Base-by-base conservation (phyloP, 1,140 invertebrate species). In the Eulimnadia texana region DNA sequence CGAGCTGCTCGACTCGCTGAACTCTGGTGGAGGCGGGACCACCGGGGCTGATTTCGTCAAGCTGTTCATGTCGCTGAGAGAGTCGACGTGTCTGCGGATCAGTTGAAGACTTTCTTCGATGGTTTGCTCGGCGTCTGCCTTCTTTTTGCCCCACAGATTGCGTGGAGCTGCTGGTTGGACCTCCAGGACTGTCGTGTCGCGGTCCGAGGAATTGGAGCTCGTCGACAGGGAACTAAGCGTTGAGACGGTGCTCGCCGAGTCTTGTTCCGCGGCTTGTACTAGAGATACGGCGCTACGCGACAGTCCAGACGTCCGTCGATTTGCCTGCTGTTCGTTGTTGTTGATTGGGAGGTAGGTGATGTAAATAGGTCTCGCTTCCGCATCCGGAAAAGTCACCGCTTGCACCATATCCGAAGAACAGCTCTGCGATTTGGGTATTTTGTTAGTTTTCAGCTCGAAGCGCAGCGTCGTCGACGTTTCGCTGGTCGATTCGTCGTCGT, bases 261-360 rank as follows among this genome's bases (percentile, higher is more conserved):
- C 55, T 16, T 58, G 55, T 16, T 42, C 33, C 16, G 33, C 6
- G 3, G 2, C 3, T 68, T 87, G 84, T 3, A 84, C 84, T 28
- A 90, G 72, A 22, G 84, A 86, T 19, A 88, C 85, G 2, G 84
- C 84, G 68, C 83, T 82, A 65, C 82, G 77, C 2, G 81, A 81
- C 1, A 83, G 66, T 11, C 66, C 68, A 23, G 70, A 67, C 0
- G 61, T 52, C n/a, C 60, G 19, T 6, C 64, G 55, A 42, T 42
- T 42, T 16, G 16, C 6, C 33, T 42, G 33, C 16, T 42, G 33
- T 42, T 42, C 33, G 25, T 19, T 42, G 64, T 69, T 63, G 53
- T 70, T 68, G 1, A 69, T 65, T 16, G 70, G 68, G 3, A 72
- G 66, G 52, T 65, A 66, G 2, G 71, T 72, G 0, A 72, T 70